Percentiles rank a stretch among this genome's conserved stretches.
Evolutionary conservation across 2,113 vertebrate genomes (phyloP).

Genomic region (Sisor rabdophorus): DNA sequence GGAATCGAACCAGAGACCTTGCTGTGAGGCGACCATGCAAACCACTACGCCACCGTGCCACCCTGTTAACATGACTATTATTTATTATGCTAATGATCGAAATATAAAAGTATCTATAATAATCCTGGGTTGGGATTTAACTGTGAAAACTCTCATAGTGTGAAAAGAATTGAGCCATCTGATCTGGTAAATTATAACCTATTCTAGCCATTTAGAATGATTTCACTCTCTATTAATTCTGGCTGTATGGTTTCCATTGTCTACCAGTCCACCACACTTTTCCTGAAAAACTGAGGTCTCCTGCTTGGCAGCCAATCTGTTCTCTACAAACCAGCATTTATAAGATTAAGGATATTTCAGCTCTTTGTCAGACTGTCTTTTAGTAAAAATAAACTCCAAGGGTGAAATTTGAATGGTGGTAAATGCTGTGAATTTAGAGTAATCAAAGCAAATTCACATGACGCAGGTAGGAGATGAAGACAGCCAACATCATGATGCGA

Average conservation of each 20-base stretch:
- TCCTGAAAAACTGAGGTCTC: not conserved
- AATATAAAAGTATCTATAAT: too few relatives aligned
- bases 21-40: too few relatives aligned
- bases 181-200: too few relatives aligned
- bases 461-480: not conserved
- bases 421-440: conserved; percentile 16
- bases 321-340: not conserved
- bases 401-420: not conserved
- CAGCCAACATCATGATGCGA: conserved; percentile 25
- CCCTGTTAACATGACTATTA: too few relatives aligned
- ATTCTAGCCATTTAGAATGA: too few relatives aligned
- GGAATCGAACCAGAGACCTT: too few relatives aligned
- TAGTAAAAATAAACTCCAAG: not conserved
- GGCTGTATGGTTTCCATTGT: not conserved
- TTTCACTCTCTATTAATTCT: not conserved
- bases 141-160: too few relatives aligned
- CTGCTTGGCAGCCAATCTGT: not conserved
- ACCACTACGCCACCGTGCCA: too few relatives aligned
- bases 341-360: not conserved
- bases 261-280: too few relatives aligned
- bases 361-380: conserved; percentile 1
- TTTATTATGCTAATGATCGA: too few relatives aligned
- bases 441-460: conserved; percentile 25
- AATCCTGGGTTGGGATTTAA: too few relatives aligned
- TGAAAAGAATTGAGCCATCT: too few relatives aligned